Evolutionary conservation across 2,888 invertebrate species (phyloP).

Genomic region (Xestia ashworthii): DNA sequence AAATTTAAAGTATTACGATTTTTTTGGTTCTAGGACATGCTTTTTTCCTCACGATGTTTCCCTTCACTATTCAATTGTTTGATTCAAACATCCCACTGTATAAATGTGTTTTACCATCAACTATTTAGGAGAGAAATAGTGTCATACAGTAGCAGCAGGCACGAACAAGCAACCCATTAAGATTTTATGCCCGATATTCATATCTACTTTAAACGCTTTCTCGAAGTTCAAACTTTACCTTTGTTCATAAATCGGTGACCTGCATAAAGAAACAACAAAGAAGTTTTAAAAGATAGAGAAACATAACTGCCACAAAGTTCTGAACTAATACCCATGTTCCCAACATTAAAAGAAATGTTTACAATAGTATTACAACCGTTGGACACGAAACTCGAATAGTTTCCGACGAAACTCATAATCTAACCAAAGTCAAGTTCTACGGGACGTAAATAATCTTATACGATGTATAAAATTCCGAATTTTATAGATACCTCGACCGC

Average conservation of each 20-base stretch:
- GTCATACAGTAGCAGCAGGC: slow-evolving; percentile 7
- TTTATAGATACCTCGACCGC: slow-evolving; percentile 73
- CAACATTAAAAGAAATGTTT: slow-evolving; percentile 59
- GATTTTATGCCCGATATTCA: slow-evolving; percentile 35
- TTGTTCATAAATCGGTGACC: slow-evolving; percentile 41
- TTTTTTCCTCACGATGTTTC: no score
- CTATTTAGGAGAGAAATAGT: neutral
- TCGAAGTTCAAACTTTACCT: slow-evolving; percentile 31
- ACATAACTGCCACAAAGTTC: slow-evolving; percentile 43
- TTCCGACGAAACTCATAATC: slow-evolving; percentile 48
- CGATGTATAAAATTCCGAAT: slow-evolving; percentile 67
- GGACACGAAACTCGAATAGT: slow-evolving; percentile 58
- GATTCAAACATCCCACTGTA: neutral
- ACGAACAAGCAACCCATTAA: slow-evolving; percentile 19
- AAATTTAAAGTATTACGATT: no score
- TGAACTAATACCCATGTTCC: slow-evolving; percentile 41
- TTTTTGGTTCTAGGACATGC: no score
- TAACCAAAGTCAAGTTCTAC: slow-evolving; percentile 55
- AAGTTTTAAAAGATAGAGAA: slow-evolving; percentile 42
- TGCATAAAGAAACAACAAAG: slow-evolving; percentile 37
- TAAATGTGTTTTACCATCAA: neutral
- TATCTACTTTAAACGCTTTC: slow-evolving; percentile 10
- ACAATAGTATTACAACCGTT: slow-evolving; percentile 56
- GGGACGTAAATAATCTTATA: slow-evolving; percentile 61
- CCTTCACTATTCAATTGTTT: neutral